Conservation (phyloP, 2,113 vertebrate genomes). For the Planiliza haematocheilus region DNA sequence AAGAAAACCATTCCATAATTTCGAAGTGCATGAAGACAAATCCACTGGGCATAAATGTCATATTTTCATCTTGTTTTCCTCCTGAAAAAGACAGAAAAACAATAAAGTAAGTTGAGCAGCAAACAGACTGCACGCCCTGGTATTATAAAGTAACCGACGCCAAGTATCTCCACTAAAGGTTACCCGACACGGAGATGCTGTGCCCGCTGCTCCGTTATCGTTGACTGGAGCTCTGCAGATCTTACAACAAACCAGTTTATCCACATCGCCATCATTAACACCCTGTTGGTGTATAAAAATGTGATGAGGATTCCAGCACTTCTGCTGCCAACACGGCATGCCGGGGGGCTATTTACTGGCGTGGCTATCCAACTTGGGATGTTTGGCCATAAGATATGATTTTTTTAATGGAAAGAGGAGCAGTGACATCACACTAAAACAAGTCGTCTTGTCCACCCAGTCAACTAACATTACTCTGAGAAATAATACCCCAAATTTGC, state of each 20-base stretch:
- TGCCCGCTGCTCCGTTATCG: conserved; percentile 4
- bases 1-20: conserved; percentile 54
- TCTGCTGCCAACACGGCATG: conserved; percentile 46
- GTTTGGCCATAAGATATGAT: conserved; percentile 24
- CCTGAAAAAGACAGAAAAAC: conserved; percentile 54
- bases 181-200: conserved; percentile 5
- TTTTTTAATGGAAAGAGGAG: background rate
- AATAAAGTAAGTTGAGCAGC: conserved; percentile 32
- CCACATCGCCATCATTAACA: background rate
- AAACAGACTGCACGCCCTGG: background rate
- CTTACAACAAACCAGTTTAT: conserved; percentile 11
- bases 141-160: background rate
- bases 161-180: conserved; percentile 1
- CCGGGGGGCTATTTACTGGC: conserved; percentile 34
- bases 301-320: conserved; percentile 13
- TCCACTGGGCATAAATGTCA: conserved; percentile 45
- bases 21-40: conserved; percentile 39
- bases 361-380: conserved; percentile 30
- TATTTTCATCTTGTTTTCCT: conserved; percentile 46
- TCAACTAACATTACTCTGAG: too few relatives aligned
- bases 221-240: background rate
- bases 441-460: background rate
- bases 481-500: background rate
- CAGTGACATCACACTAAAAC: conserved; percentile 5
- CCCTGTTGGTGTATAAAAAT: conserved; percentile 33